Conservation (phyloP, 2,888 invertebrate species). For the Macrostomum cliftonense region DNA sequence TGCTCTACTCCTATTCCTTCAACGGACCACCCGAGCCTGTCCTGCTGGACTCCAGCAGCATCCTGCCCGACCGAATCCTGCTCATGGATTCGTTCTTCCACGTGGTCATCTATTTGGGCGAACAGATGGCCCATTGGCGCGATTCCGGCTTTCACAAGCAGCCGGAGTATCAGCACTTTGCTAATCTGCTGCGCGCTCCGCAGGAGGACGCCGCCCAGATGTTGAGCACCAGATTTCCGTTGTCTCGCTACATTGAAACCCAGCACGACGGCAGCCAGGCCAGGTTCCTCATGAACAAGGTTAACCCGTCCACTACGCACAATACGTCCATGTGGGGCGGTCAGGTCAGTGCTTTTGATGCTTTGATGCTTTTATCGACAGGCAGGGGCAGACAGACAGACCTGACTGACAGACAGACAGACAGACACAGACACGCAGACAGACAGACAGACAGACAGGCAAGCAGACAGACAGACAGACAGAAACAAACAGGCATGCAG, state of each 20-base stretch:
- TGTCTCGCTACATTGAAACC: conserved; percentile 94
- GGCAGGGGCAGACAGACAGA: too few species aligned
- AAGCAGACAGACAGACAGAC: too few species aligned
- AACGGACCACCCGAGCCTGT: conserved; percentile 93
- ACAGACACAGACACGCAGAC: too few species aligned
- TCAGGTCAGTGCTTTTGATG: neutral
- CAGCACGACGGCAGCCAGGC: conserved; percentile 99
- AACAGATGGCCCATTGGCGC: conserved; percentile 94
- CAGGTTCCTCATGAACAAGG: conserved; percentile 87
- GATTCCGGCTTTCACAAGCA: conserved; percentile 70
- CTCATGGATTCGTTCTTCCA: conserved; percentile 99
- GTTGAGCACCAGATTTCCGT: conserved; percentile 80
- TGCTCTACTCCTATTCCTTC: conserved; percentile 92
- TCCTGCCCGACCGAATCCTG: conserved; percentile 84
- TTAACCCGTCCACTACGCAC: conserved; percentile 98
- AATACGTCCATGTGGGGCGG: conserved; percentile 40
- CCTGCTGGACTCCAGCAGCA: conserved; percentile 82
- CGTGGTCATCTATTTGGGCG: conserved; percentile 90
- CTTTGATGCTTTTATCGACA: neutral
- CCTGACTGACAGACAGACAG: too few species aligned
- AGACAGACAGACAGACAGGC: too few species aligned
- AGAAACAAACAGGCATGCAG: too few species aligned
- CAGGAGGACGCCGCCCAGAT: conserved; percentile 93
- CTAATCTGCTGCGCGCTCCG: conserved; percentile 80
- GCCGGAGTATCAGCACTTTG: conserved; percentile 91